These are phyloP conservation scores for Spicauda simplicius DNA, from an alignment of 2,888 invertebrate genomes.

Conservation along the genomic window DNA sequence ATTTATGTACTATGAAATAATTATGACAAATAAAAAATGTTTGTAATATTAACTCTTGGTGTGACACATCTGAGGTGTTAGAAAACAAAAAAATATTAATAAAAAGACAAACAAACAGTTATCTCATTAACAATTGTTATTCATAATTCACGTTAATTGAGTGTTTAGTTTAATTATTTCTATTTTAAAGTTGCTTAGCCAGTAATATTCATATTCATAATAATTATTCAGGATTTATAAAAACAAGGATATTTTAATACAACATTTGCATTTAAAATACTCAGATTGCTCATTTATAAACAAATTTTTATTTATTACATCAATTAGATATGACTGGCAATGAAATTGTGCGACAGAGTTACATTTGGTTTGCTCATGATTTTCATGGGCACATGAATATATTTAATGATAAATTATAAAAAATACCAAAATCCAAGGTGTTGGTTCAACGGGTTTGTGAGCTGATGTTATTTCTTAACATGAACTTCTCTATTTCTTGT, in stretches of 20 bases:
- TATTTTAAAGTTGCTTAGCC: constrained; percentile 9
- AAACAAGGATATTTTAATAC: constrained; percentile 7
- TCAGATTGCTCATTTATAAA: constrained; percentile 13
- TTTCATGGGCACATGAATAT: neutral
- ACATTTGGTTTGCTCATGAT: constrained; percentile 48
- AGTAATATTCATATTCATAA: neutral
- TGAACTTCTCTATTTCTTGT: neutral
- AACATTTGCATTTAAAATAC: constrained; percentile 22
- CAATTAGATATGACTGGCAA: neutral
- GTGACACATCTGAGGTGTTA: constrained; percentile 63
- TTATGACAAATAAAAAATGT: constrained; percentile 51
- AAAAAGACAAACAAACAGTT: constrained; percentile 53
- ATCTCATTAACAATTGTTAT: constrained; percentile 47
- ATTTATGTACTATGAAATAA: constrained; percentile 44
- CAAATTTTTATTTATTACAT: constrained; percentile 3
- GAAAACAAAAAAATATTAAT: constrained; percentile 47
- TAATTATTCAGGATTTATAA: constrained; percentile 9
- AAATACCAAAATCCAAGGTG: constrained; percentile 47
- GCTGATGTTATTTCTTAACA: neutral
- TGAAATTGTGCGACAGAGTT: constrained; percentile 40
- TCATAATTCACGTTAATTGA: constrained; percentile 42
- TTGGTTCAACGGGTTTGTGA: constrained; percentile 41
- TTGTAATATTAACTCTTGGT: constrained; percentile 67
- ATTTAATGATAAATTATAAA: too few species aligned
- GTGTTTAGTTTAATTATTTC: constrained; percentile 11